These are phyloP conservation scores for Synodontis membranacea DNA, from an alignment of 2,113 vertebrate species.

Conservation along the genomic window DNA sequence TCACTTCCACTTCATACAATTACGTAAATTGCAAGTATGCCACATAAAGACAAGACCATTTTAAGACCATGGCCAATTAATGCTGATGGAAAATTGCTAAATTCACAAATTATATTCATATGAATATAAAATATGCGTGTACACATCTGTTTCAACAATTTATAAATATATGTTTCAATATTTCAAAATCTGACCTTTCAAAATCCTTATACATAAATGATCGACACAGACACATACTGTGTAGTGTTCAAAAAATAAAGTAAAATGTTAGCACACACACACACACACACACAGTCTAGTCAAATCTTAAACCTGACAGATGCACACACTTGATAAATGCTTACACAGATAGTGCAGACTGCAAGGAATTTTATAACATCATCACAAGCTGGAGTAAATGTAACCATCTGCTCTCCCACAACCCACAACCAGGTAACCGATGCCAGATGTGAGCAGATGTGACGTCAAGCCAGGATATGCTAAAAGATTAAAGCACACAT, in stretches of 20 bases:
- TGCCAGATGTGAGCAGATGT: slow-evolving; percentile 41
- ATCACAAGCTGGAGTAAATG: slow-evolving; percentile 59
- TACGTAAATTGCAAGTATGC: too few species aligned
- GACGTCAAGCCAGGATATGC: slow-evolving; percentile 1
- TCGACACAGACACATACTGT: background rate
- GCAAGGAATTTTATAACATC: slow-evolving; percentile 59
- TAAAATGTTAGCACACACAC: background rate
- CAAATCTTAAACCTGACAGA: background rate
- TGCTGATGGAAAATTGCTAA: background rate
- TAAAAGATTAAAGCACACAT: slow-evolving; percentile 12
- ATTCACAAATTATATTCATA: too few species aligned
- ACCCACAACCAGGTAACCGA: slow-evolving; percentile 26
- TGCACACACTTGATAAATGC: slow-evolving; percentile 35
- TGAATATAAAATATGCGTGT: background rate
- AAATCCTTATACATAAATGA: background rate
- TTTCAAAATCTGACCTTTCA: background rate
- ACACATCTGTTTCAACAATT: too few species aligned
- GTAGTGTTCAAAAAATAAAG: background rate
- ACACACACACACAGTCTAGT: background rate
- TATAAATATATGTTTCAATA: background rate
- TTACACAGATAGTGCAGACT: slow-evolving; percentile 25
- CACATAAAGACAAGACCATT: too few species aligned
- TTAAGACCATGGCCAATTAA: too few species aligned
- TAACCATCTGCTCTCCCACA: slow-evolving; percentile 62
- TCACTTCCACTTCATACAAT: too few species aligned